Percentiles rank a stretch among this genome's conserved stretches.
phyloP scores from a whole-genome alignment of 2,113 vertebrate genomes.

The Macheiramphus alcinus region DNA sequence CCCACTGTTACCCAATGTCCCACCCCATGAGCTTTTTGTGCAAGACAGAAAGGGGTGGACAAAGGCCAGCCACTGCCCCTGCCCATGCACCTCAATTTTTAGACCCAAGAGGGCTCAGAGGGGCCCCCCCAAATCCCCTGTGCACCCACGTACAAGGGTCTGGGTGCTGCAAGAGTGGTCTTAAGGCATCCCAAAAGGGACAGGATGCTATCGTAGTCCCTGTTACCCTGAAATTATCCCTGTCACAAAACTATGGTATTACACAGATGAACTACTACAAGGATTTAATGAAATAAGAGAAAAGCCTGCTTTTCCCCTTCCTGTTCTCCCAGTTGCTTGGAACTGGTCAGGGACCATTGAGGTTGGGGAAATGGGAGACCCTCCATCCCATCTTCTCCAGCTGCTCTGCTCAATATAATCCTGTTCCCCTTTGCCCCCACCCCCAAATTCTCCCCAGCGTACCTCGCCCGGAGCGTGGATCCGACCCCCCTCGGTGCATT shows the following conservation, averaged over 20 bases:
- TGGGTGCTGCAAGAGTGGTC: neutral
- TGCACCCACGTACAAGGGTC: fast-evolving
- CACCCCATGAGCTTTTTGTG: neutral
- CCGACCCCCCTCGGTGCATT: fast-evolving
- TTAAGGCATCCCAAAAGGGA: neutral
- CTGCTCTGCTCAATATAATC: neutral
- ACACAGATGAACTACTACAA: neutral
- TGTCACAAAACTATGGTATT: neutral
- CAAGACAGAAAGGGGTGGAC: neutral
- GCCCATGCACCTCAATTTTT: neutral
- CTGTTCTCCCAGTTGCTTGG: neutral
- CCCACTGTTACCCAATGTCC: fast-evolving
- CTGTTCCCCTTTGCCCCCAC: fast-evolving
- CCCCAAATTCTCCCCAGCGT: neutral
- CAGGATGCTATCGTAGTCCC: neutral
- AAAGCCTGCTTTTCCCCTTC: neutral
- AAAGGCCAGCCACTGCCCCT: neutral
- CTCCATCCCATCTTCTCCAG: neutral
- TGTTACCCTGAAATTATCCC: neutral
- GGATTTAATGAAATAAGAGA: neutral
- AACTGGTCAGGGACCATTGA: neutral
- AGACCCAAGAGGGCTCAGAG: neutral
- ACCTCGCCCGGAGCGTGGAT: neutral
- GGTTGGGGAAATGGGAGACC: neutral
- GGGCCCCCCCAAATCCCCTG: neutral